Conservation (phyloP, 2,888 invertebrate genomes). For the Epiblema foenella region DNA sequence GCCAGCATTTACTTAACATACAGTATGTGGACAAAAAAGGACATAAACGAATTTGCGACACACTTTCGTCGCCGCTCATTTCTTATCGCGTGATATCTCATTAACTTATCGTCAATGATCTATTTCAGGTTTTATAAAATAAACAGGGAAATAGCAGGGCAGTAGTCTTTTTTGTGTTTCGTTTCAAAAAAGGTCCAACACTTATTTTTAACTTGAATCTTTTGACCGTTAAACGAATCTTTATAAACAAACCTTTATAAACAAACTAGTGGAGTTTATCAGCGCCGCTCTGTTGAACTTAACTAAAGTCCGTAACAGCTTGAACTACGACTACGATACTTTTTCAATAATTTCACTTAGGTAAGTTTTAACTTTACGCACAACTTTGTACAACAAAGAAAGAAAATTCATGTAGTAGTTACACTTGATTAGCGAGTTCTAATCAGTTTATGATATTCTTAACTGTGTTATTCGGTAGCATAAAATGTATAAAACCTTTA, state of each 20-base stretch:
- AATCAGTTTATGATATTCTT: too few relatives aligned
- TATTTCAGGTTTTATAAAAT: neutral
- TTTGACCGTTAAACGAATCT: neutral
- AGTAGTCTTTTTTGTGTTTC: neutral
- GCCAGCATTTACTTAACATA: neutral
- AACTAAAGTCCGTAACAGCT: conserved; percentile 14
- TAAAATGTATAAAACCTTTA: too few relatives aligned
- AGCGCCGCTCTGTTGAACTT: conserved; percentile 8
- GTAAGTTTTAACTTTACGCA: conserved; percentile 7
- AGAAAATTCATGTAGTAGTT: too few relatives aligned
- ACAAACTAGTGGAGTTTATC: conserved; percentile 18
- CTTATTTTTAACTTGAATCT: neutral
- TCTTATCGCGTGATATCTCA: neutral
- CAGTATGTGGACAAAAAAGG: neutral
- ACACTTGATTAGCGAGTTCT: too few relatives aligned
- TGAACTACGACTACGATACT: conserved; percentile 7
- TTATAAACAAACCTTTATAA: conserved; percentile 12
- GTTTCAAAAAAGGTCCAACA: too few relatives aligned
- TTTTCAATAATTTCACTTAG: conserved; percentile 5
- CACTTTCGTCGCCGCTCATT: neutral
- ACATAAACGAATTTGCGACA: neutral
- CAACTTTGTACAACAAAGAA: too few relatives aligned
- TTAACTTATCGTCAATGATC: too few relatives aligned
- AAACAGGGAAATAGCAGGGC: neutral
- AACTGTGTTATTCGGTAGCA: too few relatives aligned